A percentile compares a stretch with the other conserved stretches of the same genome.
These are phyloP conservation scores for Mesorhabditis spiculigera DNA, from an alignment of 2,888 invertebrate genomes.

Conservation along the genomic window DNA sequence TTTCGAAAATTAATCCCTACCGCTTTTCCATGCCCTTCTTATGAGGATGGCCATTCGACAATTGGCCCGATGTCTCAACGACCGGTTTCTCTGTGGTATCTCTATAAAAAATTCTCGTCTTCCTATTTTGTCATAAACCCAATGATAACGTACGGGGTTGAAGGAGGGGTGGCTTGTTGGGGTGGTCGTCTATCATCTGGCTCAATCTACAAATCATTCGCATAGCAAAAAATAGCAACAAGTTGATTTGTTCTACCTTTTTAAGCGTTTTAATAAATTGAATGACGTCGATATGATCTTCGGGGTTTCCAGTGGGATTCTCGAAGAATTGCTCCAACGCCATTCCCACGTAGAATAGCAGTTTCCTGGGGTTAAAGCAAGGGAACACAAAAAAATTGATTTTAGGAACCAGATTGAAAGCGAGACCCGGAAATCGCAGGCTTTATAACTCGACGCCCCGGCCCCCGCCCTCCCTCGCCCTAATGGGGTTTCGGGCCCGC, in stretches of 20 bases:
- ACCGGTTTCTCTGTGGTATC: not conserved
- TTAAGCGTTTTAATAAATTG: slow-evolving; percentile 1
- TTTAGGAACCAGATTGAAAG: too few relatives aligned
- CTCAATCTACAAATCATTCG: too few relatives aligned
- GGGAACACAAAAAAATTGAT: too few relatives aligned
- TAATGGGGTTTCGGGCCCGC: too few relatives aligned
- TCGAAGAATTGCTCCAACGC: not conserved
- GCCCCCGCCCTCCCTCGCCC: too few relatives aligned
- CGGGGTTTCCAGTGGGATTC: not conserved
- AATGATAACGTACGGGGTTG: slow-evolving; percentile 1
- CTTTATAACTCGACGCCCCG: too few relatives aligned
- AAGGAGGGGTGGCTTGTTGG: not conserved
- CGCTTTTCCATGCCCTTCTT: not conserved
- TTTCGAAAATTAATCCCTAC: not conserved
- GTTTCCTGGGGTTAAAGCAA: too few relatives aligned
- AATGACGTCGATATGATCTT: not conserved
- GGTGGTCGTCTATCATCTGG: too few relatives aligned
- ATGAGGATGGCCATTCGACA: not conserved
- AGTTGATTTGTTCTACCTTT: not conserved
- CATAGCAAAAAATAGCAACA: too few relatives aligned
- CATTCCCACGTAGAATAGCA: not conserved
- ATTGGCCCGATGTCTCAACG: not conserved
- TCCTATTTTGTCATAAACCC: not conserved
- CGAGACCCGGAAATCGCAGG: too few relatives aligned
- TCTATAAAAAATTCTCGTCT: not conserved